These are phyloP conservation scores for Rhynchonycteris naso DNA, from an alignment of 2,797 vertebrate species.

Conservation along the genomic window DNA sequence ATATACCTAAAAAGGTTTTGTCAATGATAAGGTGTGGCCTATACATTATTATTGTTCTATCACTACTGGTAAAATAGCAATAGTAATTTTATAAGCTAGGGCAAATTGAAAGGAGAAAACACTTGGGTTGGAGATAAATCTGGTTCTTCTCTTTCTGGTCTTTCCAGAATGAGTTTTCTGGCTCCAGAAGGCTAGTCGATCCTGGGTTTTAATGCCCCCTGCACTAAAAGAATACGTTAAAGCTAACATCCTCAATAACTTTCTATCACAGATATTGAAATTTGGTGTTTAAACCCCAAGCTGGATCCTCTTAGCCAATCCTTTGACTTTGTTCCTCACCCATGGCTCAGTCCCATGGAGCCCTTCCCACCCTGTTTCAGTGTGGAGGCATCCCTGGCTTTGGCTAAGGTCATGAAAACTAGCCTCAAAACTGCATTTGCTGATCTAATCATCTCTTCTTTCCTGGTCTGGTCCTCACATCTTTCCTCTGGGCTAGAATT, in stretches of 20 bases:
- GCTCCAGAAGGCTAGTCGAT: not conserved
- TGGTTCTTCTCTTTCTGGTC: conserved; percentile 12
- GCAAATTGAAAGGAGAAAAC: conserved; percentile 48
- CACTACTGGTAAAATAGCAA: conserved; percentile 22
- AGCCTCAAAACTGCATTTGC: not conserved
- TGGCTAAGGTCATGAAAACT: not conserved
- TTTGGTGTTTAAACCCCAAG: not conserved
- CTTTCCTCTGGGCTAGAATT: not conserved
- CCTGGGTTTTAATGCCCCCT: conserved; percentile 27
- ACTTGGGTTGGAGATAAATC: conserved; percentile 1
- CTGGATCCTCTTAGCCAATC: not conserved
- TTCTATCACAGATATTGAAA: conserved; percentile 33
- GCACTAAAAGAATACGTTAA: not conserved
- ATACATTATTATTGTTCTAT: not conserved
- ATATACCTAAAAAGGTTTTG: not conserved
- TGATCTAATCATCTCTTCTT: not conserved
- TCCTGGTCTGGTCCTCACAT: not conserved
- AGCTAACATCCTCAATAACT: not conserved
- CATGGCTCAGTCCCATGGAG: not conserved
- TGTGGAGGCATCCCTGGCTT: not conserved
- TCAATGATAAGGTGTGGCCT: not conserved
- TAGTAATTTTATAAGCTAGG: not conserved
- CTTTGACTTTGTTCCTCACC: not conserved
- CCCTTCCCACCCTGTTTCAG: not conserved
- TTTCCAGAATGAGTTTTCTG: conserved; percentile 46